Percentiles rank a stretch among this genome's conserved stretches.
Evolutionary conservation across 2,113 vertebrate genomes (phyloP).

Genomic region (Heloderma charlesbogerti): DNA sequence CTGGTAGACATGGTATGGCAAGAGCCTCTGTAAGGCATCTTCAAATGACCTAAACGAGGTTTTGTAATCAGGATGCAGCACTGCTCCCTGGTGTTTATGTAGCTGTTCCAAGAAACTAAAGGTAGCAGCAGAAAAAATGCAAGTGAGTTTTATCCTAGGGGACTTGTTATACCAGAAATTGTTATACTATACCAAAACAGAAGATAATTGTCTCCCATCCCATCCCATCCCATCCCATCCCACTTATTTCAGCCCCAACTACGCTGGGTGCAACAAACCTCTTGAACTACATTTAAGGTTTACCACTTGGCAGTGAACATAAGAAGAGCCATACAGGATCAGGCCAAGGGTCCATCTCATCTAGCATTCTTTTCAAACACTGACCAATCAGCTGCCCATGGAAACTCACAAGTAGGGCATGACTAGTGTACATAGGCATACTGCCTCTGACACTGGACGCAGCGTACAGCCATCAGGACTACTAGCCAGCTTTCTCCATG

Average conservation of each 20-base stretch:
- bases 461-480: no score
- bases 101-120: slow-evolving; percentile 92
- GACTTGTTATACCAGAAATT: not conserved
- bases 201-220: not conserved
- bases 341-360: no score
- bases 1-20: slow-evolving; percentile 97
- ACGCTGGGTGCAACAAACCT: not conserved
- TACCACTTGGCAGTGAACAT: not conserved
- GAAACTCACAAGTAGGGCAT: no score
- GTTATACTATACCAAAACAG: not conserved
- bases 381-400: no score
- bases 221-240: not conserved
- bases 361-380: no score
- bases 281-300: not conserved
- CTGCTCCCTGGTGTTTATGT: slow-evolving; percentile 91
- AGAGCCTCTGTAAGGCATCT: slow-evolving; percentile 86
- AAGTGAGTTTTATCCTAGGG: not conserved
- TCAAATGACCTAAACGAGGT: slow-evolving; percentile 88
- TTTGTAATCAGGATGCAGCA: slow-evolving; percentile 92
- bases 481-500: no score
- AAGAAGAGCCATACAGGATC: no score
- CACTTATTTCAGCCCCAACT: no score
- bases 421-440: no score
- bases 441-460: no score
- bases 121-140: not conserved